Percentiles rank a stretch among this genome's conserved stretches.
Conservation (phyloP, 2,888 invertebrate genomes). For the Imbricaverruca yamaguchii region DNA sequence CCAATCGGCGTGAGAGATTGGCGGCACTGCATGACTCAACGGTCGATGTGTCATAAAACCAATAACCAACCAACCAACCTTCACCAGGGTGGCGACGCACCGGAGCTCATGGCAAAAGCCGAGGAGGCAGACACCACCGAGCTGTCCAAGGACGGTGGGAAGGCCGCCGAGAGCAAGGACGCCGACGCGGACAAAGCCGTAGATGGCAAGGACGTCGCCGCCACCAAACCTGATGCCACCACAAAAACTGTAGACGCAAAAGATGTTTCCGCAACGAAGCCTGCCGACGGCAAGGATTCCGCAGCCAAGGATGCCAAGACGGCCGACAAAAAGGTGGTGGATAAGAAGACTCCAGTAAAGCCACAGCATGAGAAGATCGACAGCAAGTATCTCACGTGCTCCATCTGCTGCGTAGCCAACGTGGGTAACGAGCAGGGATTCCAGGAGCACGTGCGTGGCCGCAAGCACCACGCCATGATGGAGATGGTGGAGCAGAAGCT, state of each 20-base stretch:
- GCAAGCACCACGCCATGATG: slow-evolving; percentile 16
- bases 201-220: background rate
- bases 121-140: background rate
- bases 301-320: background rate
- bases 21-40: too few relatives aligned
- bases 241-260: background rate
- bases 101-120: background rate
- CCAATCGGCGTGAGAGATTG: too few relatives aligned
- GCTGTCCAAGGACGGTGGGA: background rate
- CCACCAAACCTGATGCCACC: background rate
- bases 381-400: background rate
- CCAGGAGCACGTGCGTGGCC: slow-evolving; percentile 7
- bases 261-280: background rate
- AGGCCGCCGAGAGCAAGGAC: background rate
- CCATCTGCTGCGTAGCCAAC: background rate
- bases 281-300: background rate
- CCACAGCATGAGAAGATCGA: background rate
- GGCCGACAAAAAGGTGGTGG: background rate
- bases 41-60: too few relatives aligned
- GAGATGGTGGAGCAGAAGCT: slow-evolving; percentile 17
- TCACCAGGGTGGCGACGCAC: background rate
- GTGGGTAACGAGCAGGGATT: background rate
- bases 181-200: background rate
- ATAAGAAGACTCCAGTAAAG: background rate
- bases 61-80: too few relatives aligned